These are phyloP conservation scores for Dallia pectoralis DNA, from an alignment of 2,797 vertebrate genomes.

Conservation along the genomic window DNA sequence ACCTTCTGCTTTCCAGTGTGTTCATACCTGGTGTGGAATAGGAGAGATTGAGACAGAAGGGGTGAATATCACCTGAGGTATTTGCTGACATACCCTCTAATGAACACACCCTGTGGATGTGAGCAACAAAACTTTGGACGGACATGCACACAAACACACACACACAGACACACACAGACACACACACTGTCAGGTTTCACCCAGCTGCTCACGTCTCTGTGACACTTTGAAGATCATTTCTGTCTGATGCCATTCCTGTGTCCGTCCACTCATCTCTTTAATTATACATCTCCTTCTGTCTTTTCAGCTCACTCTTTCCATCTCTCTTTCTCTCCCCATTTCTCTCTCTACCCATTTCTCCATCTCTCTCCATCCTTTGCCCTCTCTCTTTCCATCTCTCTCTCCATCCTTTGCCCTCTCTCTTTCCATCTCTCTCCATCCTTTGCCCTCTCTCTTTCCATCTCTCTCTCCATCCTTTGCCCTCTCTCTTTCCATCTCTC, in stretches of 20 bases:
- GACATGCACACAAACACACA: constrained; percentile 23
- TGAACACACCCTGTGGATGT: not conserved
- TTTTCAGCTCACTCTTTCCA: no score
- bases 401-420: constrained; percentile 57
- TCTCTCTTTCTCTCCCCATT: constrained; percentile 12
- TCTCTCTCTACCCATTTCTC: no score
- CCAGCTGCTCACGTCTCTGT: constrained; percentile 71
- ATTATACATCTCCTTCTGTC: constrained; percentile 23
- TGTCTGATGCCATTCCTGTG: constrained; percentile 60
- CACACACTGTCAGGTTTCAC: constrained; percentile 57
- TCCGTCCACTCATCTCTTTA: constrained; percentile 39
- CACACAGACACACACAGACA: constrained; percentile 39
- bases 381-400: constrained; percentile 42
- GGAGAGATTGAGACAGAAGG: not conserved
- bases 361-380: no score
- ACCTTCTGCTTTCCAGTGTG: not conserved
- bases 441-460: constrained; percentile 3
- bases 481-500: constrained; percentile 47
- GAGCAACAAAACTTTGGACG: not conserved
- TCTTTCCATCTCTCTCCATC: not conserved
- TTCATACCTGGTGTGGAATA: not conserved
- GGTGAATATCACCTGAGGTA: constrained; percentile 21
- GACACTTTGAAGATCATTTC: constrained; percentile 69
- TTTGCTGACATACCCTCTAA: not conserved
- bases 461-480: no score